Evolutionary conservation across 2,113 vertebrate species (phyloP), one percentile per base, ranked within the genome.

Genomic region (Tiliqua scincoides): DNA sequence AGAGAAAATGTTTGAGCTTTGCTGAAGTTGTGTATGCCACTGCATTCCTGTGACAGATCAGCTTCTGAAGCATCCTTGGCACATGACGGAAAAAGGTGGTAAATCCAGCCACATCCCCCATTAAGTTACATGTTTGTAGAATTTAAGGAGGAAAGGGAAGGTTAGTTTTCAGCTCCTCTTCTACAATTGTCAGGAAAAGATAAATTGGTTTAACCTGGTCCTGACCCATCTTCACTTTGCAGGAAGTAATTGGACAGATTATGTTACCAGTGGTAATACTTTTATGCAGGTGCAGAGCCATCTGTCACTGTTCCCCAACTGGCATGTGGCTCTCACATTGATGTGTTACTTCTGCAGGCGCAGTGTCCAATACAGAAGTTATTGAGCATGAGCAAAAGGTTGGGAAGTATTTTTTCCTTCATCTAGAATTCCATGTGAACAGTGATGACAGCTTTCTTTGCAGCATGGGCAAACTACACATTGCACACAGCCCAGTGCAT

Each of bases 171-270:
- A 89, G 43, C 48, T 84, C 82, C 18, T 61, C 23, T 85, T 89
- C 84, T 81, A 57, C 87, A 84, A 59, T 54, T 87, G 86, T 88
- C 72, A 82, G 85, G 65, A 84, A 90, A 86, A 91, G 93, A 94
- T 93, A 92, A 92, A 92, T 82, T 84, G 92, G 82, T 94, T 88
- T 91, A 94, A 94, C 94, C 91, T 89, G 83, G 72, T 91, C 40
- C 17, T 67, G 90, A 92, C 87, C 63, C 87, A 81, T 68, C 79
- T 92, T 65, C 91, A 90, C 84, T 91, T 90, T 80, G 85, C 27
- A 89, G 85, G 87, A 88, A 85, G 85, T 86, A 90, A 92, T 48
- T 73, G 85, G 75, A 35, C 65, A 89, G 94, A 90, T 89, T 90
- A 84, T 35, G 27, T 94, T 95, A 90, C 90, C 83, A 52, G 78